Conservation (phyloP, 1,140 invertebrate genomes). For the Drosophila suzukii region DNA sequence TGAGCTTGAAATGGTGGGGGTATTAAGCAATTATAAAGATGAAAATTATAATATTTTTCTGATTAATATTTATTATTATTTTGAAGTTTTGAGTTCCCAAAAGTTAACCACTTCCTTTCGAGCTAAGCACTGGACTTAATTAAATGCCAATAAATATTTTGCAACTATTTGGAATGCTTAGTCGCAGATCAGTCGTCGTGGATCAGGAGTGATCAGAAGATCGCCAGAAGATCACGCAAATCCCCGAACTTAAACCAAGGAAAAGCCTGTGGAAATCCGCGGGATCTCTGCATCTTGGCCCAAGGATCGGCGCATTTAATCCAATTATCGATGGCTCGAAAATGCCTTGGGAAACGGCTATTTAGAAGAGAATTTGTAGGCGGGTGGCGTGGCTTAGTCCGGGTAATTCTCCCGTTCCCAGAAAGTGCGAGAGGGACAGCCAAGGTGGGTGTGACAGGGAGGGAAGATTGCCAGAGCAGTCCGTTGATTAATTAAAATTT, state of each 20-base stretch:
- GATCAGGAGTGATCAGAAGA: conserved; percentile 37
- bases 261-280: conserved; percentile 64
- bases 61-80: background rate
- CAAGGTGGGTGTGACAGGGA: conserved; percentile 1
- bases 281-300: conserved; percentile 39
- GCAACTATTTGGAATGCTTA: conserved; percentile 65
- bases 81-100: background rate
- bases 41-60: background rate
- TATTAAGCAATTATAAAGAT: background rate
- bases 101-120: conserved; percentile 27
- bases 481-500: conserved; percentile 80
- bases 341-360: conserved; percentile 25
- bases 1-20: background rate
- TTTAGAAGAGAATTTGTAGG: conserved; percentile 65
- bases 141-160: conserved; percentile 79
- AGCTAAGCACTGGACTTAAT: conserved; percentile 63
- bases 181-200: conserved; percentile 31
- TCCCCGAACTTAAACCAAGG: conserved; percentile 60
- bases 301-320: conserved; percentile 59
- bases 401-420: conserved; percentile 39
- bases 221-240: conserved; percentile 41
- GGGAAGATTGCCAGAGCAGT: conserved; percentile 2
- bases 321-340: conserved; percentile 69
- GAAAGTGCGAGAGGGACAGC: conserved; percentile 15
- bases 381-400: conserved; percentile 73